These are phyloP conservation scores for Phenganax stokvisi DNA, from an alignment of 92 coral and sea anemone species.

Conservation along the genomic window DNA sequence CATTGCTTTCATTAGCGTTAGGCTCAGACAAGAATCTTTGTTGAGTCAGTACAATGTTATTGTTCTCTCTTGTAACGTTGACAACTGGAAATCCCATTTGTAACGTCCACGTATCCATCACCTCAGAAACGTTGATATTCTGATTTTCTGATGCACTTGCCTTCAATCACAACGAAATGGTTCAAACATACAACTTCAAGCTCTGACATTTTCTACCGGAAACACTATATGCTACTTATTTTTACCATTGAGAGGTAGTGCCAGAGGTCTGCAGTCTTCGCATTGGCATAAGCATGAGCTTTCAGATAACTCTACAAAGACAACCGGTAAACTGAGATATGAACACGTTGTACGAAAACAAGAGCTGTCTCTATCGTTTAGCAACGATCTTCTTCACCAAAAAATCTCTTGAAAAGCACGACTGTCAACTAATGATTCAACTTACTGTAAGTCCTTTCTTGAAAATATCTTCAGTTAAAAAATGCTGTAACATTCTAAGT, in stretches of 20 bases:
- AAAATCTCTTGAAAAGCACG: neutral
- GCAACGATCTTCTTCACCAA: neutral
- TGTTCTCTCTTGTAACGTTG: constrained; percentile 28
- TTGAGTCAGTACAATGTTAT: constrained; percentile 48
- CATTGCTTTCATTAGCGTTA: constrained; percentile 52
- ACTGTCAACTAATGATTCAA: neutral
- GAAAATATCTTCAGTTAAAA: constrained; percentile 49
- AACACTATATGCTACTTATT: neutral
- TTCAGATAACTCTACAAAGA: constrained; percentile 59
- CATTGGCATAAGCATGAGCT: constrained; percentile 57
- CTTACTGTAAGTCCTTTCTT: constrained; percentile 53
- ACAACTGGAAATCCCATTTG: constrained; percentile 86
- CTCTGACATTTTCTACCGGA: neutral
- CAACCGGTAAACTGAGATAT: neutral
- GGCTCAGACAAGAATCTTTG: constrained; percentile 72
- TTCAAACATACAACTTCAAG: neutral
- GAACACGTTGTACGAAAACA: neutral
- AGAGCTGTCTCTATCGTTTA: no score
- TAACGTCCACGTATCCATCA: constrained; percentile 90
- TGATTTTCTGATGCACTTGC: constrained; percentile 4
- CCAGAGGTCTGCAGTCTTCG: constrained; percentile 80
- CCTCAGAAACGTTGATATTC: constrained; percentile 53
- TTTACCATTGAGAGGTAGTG: constrained; percentile 60
- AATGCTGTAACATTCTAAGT: constrained; percentile 53
- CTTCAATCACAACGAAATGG: neutral